Conservation (phyloP, 2,888 invertebrate genomes). For the Oscheius onirici region DNA sequence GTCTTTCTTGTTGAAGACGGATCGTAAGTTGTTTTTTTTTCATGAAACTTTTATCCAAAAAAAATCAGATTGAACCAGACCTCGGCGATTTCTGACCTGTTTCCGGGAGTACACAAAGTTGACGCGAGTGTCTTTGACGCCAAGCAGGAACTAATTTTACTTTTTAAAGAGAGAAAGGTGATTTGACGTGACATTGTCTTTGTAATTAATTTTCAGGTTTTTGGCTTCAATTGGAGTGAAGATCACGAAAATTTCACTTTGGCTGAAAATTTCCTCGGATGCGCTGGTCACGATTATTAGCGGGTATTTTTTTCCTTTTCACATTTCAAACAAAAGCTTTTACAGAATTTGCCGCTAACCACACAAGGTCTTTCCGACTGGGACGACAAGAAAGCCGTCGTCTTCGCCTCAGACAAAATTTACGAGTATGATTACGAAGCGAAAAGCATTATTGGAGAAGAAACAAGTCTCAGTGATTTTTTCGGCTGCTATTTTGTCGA, state of each 20-base stretch:
- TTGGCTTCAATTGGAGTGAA: constrained; percentile 20
- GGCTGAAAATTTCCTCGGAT: background rate
- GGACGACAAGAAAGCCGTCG: no score
- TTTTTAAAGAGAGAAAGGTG: constrained; percentile 3
- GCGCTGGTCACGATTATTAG: background rate
- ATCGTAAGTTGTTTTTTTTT: background rate
- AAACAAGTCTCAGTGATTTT: no score
- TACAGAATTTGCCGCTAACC: no score
- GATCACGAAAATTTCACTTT: background rate
- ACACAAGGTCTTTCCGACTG: no score
- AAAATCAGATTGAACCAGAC: constrained; percentile 11
- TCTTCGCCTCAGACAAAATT: no score
- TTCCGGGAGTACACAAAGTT: constrained; percentile 12
- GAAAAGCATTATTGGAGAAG: no score
- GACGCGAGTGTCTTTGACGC: constrained; percentile 9
- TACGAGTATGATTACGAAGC: no score
- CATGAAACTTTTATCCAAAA: background rate
- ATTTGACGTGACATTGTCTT: background rate
- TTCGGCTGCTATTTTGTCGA: no score
- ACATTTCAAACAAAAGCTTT: no score
- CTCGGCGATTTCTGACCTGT: constrained; percentile 2
- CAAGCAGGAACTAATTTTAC: background rate
- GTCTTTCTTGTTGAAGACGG: constrained; percentile 16
- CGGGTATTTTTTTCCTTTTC: background rate
- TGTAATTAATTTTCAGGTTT: constrained; percentile 7